Conservation (phyloP, 2,888 invertebrate genomes). For the Cotesia congregata region DNA sequence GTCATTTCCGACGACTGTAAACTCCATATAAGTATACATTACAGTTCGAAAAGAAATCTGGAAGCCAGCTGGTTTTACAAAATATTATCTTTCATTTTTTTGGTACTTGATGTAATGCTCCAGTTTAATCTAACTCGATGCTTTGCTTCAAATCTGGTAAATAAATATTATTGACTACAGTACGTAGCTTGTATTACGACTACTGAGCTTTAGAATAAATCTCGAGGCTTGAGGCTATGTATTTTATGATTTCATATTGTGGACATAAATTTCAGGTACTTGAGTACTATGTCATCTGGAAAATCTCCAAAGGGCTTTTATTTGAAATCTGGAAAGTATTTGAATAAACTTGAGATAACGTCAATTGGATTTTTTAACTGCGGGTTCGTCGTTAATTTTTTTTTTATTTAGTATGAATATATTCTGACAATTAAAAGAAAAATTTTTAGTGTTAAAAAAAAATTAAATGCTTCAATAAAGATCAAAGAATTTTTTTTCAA, state of each 20-base stretch:
- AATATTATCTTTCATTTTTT: constrained; percentile 8
- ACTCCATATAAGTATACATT: background rate
- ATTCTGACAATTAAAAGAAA: no score
- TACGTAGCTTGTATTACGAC: no score
- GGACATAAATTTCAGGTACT: background rate
- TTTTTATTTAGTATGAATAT: no score
- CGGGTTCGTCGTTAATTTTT: no score
- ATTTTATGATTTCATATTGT: background rate
- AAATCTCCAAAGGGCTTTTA: background rate
- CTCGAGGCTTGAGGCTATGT: background rate
- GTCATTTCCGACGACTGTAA: background rate
- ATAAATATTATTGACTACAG: background rate
- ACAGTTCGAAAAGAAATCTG: constrained; percentile 39
- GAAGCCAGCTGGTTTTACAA: constrained; percentile 43
- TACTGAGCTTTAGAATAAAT: background rate
- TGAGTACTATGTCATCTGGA: background rate
- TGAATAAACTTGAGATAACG: background rate
- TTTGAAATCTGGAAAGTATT: background rate
- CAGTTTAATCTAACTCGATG: background rate
- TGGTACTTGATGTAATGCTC: background rate
- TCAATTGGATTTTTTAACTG: no score
- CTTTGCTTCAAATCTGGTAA: background rate
- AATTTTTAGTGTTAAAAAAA: no score
- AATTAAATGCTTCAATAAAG: no score
- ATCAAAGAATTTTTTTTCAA: no score